These are phyloP conservation scores for Acanthococcus lagerstroemiae DNA, from an alignment of 2,888 invertebrate genomes.

Conservation along the genomic window DNA sequence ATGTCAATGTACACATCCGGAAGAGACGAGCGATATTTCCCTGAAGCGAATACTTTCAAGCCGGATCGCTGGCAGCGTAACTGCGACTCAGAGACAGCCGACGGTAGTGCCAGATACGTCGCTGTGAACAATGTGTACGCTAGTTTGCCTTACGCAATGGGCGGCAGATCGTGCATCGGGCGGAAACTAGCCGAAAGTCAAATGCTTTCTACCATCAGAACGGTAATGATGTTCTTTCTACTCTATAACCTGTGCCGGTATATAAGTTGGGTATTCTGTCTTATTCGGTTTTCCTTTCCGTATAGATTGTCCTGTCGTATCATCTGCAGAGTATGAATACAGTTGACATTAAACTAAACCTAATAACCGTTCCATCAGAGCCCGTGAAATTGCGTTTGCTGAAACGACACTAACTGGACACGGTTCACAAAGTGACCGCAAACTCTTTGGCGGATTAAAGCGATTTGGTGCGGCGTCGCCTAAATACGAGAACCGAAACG, in stretches of 20 bases:
- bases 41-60: slow-evolving; percentile 54
- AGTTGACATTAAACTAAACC: slow-evolving; percentile 49
- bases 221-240: too few species aligned
- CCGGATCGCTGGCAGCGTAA: slow-evolving; percentile 66
- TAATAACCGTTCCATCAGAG: slow-evolving; percentile 50
- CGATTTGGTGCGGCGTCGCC: too few species aligned
- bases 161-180: slow-evolving; percentile 73
- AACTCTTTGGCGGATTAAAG: too few species aligned
- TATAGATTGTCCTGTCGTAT: slow-evolving; percentile 18
- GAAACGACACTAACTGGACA: too few species aligned
- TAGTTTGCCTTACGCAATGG: slow-evolving; percentile 71
- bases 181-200: slow-evolving; percentile 68
- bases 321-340: slow-evolving; percentile 47
- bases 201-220: slow-evolving; percentile 54
- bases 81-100: too few species aligned
- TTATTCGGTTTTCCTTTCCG: too few species aligned
- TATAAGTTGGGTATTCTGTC: too few species aligned
- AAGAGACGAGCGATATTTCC: slow-evolving; percentile 59
- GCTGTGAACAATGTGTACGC: slow-evolving; percentile 53
- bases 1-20: slow-evolving; percentile 79
- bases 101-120: slow-evolving; percentile 43
- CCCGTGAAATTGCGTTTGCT: slow-evolving; percentile 10
- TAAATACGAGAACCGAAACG: too few species aligned
- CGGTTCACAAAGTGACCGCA: too few species aligned
- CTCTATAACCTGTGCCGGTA: too few species aligned